Conservation (phyloP, 2,113 vertebrate species). For the Hyperoodon ampullatus region DNA sequence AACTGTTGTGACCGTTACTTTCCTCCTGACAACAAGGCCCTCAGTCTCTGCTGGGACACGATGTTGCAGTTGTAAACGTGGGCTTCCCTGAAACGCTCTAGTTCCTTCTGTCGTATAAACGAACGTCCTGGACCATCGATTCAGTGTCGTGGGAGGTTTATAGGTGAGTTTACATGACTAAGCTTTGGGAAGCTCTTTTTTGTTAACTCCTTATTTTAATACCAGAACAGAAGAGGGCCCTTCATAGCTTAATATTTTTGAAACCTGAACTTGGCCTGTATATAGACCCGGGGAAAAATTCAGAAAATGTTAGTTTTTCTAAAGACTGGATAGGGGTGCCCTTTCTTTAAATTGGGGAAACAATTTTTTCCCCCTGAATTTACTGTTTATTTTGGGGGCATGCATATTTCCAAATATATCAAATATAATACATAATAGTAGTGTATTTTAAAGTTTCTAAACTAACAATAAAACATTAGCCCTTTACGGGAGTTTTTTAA, state of each 20-base stretch:
- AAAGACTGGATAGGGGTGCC: not conserved
- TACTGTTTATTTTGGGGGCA: conserved; percentile 1
- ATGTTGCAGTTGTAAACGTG: not conserved
- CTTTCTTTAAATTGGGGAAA: not conserved
- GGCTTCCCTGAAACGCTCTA: not conserved
- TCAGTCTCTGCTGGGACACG: not conserved
- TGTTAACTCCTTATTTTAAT: conserved; percentile 58
- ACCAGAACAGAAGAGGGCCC: not conserved
- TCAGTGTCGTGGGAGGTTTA: not conserved
- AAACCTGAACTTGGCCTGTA: not conserved
- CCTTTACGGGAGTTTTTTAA: not conserved
- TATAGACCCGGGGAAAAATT: not conserved
- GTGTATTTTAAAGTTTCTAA: not conserved
- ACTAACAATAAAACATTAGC: not conserved
- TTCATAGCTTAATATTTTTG: not conserved
- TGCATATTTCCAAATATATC: not conserved
- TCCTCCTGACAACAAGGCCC: not conserved
- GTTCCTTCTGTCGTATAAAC: not conserved
- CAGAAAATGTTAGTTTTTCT: conserved; percentile 26
- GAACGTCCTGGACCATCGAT: not conserved
- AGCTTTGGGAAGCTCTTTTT: conserved; percentile 38
- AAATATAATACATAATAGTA: not conserved
- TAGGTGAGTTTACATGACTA: not conserved
- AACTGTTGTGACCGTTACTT: not conserved
- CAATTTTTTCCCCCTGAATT: not conserved